Conservation (phyloP, 2,113 vertebrate genomes). For the Oryzias curvinotus region DNA sequence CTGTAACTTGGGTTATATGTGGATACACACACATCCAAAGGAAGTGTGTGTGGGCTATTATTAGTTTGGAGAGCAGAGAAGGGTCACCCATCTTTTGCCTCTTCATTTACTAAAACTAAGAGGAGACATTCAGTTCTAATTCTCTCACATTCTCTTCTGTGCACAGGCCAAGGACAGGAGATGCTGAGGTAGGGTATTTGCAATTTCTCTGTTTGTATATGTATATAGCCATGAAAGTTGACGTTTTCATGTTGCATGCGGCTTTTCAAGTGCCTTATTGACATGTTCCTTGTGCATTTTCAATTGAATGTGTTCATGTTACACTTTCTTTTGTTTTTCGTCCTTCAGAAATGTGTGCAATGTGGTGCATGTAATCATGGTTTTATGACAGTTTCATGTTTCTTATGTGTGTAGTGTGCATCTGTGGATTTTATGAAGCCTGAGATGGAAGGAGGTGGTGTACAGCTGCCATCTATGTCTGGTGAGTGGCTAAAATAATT, state of each 20-base stretch:
- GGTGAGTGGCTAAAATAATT: conserved; percentile 42
- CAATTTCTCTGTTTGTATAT: neutral
- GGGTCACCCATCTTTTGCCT: conserved; percentile 46
- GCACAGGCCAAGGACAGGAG: conserved; percentile 78
- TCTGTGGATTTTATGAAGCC: conserved; percentile 66
- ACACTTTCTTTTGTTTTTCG: neutral
- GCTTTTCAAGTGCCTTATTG: neutral
- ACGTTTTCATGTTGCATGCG: neutral
- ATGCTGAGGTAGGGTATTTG: conserved; percentile 83
- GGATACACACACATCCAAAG: conserved; percentile 45
- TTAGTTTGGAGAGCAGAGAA: conserved; percentile 74
- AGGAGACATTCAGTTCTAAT: conserved; percentile 19
- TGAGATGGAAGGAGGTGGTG: conserved; percentile 22
- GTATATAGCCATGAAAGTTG: neutral
- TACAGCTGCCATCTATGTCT: conserved; percentile 34
- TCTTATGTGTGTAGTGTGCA: conserved; percentile 62
- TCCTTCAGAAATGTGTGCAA: neutral
- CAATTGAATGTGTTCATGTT: neutral
- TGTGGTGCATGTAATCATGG: neutral
- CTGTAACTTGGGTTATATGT: neutral
- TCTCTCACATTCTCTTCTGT: conserved; percentile 31
- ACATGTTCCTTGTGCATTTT: neutral
- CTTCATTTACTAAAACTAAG: conserved; percentile 53
- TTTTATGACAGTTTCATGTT: neutral
- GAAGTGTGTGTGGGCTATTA: conserved; percentile 80